A percentile compares a stretch with the other conserved stretches of the same genome.
Conservation (phyloP, 37 sponge, comb jelly and placozoan genomes). For the Axinella damicornis region DNA sequence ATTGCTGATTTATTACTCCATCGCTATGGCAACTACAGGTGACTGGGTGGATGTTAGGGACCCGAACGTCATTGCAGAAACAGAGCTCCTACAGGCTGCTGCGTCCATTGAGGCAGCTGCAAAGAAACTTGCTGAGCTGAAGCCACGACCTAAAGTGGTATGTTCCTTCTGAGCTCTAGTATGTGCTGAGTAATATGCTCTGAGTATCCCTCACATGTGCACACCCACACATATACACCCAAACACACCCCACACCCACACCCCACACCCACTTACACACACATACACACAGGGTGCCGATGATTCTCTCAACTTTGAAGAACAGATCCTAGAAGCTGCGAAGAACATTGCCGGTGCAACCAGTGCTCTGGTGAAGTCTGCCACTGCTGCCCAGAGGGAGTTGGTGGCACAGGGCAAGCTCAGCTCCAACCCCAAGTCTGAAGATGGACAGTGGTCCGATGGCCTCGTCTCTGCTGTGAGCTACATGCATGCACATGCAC, state of each 20-base stretch:
- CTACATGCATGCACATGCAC: not conserved
- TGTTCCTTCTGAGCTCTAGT: not conserved
- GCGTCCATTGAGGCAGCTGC: slow-evolving; percentile 97
- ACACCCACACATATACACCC: too few species aligned
- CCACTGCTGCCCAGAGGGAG: slow-evolving; percentile 95
- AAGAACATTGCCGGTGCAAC: slow-evolving; percentile 93
- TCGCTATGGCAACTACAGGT: too few species aligned
- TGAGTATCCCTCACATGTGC: too few species aligned
- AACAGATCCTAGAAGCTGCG: slow-evolving; percentile 95
- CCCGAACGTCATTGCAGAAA: slow-evolving; percentile 94
- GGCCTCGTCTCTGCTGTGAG: slow-evolving; percentile 97
- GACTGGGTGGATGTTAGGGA: slow-evolving; percentile 92
- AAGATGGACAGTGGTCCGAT: slow-evolving; percentile 95
- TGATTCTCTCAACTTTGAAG: slow-evolving; percentile 91
- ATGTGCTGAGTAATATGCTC: not conserved
- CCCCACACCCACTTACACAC: too few species aligned
- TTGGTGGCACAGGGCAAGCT: slow-evolving; percentile 92
- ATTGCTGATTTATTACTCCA: too few species aligned
- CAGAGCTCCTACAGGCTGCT: slow-evolving; percentile 93
- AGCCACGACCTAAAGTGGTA: slow-evolving; percentile 58
- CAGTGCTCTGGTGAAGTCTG: slow-evolving; percentile 86
- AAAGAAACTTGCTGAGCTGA: slow-evolving; percentile 89
- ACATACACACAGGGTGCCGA: slow-evolving; percentile 57
- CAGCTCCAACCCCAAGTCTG: slow-evolving; percentile 47
- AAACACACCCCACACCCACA: too few species aligned